A percentile compares a stretch with the other conserved stretches of the same genome.
phyloP scores from a whole-genome alignment of 1,140 invertebrate species.

The Hetaerina americana region DNA sequence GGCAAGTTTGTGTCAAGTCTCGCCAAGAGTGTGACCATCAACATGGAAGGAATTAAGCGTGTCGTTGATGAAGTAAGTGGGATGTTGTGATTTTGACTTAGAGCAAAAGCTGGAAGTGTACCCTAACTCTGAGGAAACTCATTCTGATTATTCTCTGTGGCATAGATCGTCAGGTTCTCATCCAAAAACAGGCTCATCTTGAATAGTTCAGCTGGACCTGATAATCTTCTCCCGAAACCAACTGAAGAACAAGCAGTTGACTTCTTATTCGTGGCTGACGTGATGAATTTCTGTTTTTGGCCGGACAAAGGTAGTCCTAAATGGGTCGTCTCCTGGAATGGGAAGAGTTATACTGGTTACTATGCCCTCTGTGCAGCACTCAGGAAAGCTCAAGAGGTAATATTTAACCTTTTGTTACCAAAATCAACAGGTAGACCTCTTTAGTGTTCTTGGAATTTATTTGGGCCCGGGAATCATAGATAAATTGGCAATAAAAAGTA shows the following conservation, averaged over 20 bases:
- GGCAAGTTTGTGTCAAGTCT: conserved; percentile 54
- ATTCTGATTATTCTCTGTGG: no score
- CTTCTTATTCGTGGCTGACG: conserved; percentile 86
- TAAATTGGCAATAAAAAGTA: no score
- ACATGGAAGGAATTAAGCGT: conserved; percentile 43
- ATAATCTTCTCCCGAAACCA: conserved; percentile 54
- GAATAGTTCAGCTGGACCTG: conserved; percentile 50
- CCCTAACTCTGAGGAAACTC: no score
- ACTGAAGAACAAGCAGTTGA: conserved; percentile 55
- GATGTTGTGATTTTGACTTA: no score
- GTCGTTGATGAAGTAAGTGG: conserved; percentile 42
- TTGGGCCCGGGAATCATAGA: no score
- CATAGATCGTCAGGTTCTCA: no score
- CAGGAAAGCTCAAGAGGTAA: conserved; percentile 67
- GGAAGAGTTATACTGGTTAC: conserved; percentile 63
- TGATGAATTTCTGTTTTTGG: conserved; percentile 96
- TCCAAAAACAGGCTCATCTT: no score
- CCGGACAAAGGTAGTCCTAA: conserved; percentile 38
- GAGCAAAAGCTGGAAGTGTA: no score
- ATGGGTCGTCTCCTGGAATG: conserved; percentile 56
- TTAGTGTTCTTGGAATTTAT: no score
- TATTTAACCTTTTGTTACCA: no score
- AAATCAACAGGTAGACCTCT: no score
- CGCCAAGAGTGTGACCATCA: conserved; percentile 53
- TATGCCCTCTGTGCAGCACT: conserved; percentile 85